Conservation (phyloP, 2,888 invertebrate species). For the Melipona beecheii region DNA sequence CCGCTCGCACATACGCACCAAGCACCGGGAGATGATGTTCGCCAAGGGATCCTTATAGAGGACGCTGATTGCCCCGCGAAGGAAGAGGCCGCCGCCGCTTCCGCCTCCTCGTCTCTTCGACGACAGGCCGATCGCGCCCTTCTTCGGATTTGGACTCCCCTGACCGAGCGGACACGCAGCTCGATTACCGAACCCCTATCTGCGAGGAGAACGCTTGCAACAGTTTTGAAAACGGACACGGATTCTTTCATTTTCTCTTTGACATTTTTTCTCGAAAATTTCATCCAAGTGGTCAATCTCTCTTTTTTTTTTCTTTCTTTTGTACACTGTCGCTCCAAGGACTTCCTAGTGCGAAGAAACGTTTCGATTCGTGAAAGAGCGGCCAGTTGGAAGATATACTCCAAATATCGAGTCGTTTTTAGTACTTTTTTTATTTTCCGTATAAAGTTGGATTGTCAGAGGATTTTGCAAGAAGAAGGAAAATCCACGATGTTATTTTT, state of each 20-base stretch:
- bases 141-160: slow-evolving; percentile 70
- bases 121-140: slow-evolving; percentile 63
- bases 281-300: no score
- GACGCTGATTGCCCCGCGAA: slow-evolving; percentile 77
- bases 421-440: no score
- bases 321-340: background rate
- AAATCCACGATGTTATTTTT: no score
- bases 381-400: no score
- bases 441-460: no score
- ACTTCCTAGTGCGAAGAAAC: no score
- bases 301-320: no score
- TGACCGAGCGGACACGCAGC: slow-evolving; percentile 49
- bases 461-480: no score
- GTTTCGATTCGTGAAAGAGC: no score
- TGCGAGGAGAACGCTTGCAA: slow-evolving; percentile 18
- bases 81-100: slow-evolving; percentile 73
- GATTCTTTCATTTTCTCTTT: background rate
- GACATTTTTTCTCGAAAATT: no score
- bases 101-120: slow-evolving; percentile 65
- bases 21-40: slow-evolving; percentile 84
- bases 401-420: background rate
- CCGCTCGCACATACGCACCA: slow-evolving; percentile 91
- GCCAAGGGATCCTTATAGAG: slow-evolving; percentile 80
- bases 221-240: background rate
- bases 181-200: slow-evolving; percentile 4